A percentile compares a stretch with the other conserved stretches of the same genome.
Conservation (phyloP, 2,797 vertebrate genomes). For the Yasuhikotakia modesta region DNA sequence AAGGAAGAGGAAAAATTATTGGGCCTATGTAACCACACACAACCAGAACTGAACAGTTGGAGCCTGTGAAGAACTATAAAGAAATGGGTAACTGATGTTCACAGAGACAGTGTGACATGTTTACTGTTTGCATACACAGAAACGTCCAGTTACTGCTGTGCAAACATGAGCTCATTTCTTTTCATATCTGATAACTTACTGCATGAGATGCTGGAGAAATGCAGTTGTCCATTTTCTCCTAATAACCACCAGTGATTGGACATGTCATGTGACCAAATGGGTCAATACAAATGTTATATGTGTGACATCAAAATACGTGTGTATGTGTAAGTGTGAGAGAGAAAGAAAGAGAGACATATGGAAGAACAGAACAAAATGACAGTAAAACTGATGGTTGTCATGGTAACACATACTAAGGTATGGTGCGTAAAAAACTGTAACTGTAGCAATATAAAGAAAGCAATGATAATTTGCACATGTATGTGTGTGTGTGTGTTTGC, state of each 20-base stretch:
- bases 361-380: slow-evolving; percentile 3
- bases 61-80: too few relatives aligned
- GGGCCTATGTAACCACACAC: background rate
- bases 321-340: too few relatives aligned
- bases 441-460: background rate
- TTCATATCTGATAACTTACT: slow-evolving; percentile 28
- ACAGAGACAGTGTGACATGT: slow-evolving; percentile 8
- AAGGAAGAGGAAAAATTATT: slow-evolving; percentile 67
- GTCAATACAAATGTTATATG: too few relatives aligned
- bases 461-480: slow-evolving; percentile 26
- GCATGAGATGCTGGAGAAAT: too few relatives aligned
- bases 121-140: slow-evolving; percentile 21
- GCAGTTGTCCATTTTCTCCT: too few relatives aligned
- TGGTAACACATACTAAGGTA: slow-evolving; percentile 20
- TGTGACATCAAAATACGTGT: too few relatives aligned
- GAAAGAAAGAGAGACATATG: too few relatives aligned
- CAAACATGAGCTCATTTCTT: slow-evolving; percentile 30
- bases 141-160: slow-evolving; percentile 23
- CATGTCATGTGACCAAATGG: too few relatives aligned
- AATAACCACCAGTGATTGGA: too few relatives aligned
- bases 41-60: background rate
- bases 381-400: slow-evolving; percentile 20
- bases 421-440: background rate
- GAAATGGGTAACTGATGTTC: slow-evolving; percentile 18
- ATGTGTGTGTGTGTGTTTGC: too few relatives aligned